Evolutionary conservation across 2,888 invertebrate genomes (phyloP), one percentile per base, ranked within the genome.

Genomic region (Leucoma salicis): DNA sequence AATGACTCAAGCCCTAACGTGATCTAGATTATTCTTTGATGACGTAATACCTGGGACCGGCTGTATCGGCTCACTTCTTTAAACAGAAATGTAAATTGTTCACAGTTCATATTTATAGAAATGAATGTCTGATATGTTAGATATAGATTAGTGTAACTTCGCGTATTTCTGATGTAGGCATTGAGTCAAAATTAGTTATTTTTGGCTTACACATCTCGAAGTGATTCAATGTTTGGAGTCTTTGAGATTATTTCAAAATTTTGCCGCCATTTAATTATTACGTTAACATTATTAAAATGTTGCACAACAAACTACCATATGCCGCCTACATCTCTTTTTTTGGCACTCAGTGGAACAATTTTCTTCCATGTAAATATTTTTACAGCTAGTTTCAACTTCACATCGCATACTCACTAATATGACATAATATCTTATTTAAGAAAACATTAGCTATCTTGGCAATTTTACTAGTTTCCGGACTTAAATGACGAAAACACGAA

Each of bases 1-100:
- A 33, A 29, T 51, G 39, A 54, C 32, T 53, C 57, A 51, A 8
- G 29, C 34, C 28, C 31, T 24, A 11, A 39, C 31, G 11, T 35
- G 28, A 18, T 48, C 49, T 46, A 49, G 38, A 57, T 55, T 41
- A 35, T 50, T 52, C 39, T 43, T 15, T 2, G 10, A 11, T 57
- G 49, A 57, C 46, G 43, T 50, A 39, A 49, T 16, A 1, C 10
- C 6, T 33, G 24, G 38, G 40, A 15, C 29, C 24, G 25, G 38
- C 34, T 32, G 15, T 8, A 31, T n/a, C 7, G n/a, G 1, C 5
- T 15, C 15, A 10, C 10, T 31, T 14, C 14, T 14, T 10, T 14
- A 13, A 13, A 29, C 29, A 14, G 12, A 11, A 29, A 7, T 14
- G 8, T 29, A 29, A 13, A 29, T 14, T 6, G 29, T 29, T 14